These are phyloP conservation scores for Synergus laeviventris DNA, from an alignment of 2,888 invertebrate genomes.

Conservation along the genomic window DNA sequence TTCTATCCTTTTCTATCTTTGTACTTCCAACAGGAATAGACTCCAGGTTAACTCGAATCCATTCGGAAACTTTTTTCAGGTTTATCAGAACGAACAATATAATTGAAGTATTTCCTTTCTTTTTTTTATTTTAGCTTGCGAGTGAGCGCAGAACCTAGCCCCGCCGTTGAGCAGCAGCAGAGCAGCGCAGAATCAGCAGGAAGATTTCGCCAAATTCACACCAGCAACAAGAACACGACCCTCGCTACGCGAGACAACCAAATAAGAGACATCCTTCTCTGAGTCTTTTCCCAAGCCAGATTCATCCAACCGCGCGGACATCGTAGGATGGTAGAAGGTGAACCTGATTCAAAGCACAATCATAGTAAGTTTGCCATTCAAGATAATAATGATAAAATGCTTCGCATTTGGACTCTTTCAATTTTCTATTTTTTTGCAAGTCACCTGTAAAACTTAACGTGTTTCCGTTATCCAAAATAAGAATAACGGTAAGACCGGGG, in stretches of 20 bases:
- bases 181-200: constrained; percentile 74
- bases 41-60: too few relatives aligned
- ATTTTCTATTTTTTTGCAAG: too few relatives aligned
- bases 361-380: constrained; percentile 81
- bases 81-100: background rate
- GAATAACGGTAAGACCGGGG: too few relatives aligned
- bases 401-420: too few relatives aligned
- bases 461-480: too few relatives aligned
- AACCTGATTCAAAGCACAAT: constrained; percentile 87
- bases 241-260: constrained; percentile 51
- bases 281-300: constrained; percentile 67
- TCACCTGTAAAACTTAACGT: too few relatives aligned
- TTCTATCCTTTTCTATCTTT: too few relatives aligned
- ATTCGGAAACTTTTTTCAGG: too few relatives aligned
- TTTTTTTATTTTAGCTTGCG: constrained; percentile 68
- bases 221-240: constrained; percentile 44
- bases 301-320: constrained; percentile 73
- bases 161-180: constrained; percentile 73
- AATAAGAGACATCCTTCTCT: constrained; percentile 56
- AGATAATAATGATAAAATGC: background rate
- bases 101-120: background rate
- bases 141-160: constrained; percentile 74
- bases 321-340: constrained; percentile 95
- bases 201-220: constrained; percentile 67
- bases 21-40: too few relatives aligned